These are phyloP conservation scores for Bombylius major DNA, from an alignment of 2,888 invertebrate species.

Conservation along the genomic window DNA sequence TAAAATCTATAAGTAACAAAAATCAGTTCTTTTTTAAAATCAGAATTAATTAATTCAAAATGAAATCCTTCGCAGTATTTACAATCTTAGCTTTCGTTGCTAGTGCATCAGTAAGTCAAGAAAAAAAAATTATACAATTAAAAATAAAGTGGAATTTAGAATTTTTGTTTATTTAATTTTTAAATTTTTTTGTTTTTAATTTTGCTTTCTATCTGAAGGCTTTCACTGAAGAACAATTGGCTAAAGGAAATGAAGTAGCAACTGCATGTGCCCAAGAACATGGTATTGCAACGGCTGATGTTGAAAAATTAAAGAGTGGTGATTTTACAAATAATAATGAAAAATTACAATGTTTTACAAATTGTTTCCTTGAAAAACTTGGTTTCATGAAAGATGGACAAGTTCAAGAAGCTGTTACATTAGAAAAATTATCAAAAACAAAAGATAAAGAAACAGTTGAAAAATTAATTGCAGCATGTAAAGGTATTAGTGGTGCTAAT, in stretches of 20 bases:
- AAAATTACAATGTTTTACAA: constrained; percentile 26
- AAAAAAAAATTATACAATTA: not conserved
- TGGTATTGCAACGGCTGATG: constrained; percentile 21
- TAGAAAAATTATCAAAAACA: constrained; percentile 7
- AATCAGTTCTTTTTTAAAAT: not conserved
- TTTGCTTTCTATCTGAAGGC: constrained; percentile 2
- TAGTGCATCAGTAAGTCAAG: constrained; percentile 4
- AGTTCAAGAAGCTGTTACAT: constrained; percentile 17
- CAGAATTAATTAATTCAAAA: not conserved
- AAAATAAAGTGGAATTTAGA: not conserved
- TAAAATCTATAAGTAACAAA: not conserved
- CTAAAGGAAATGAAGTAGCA: constrained; percentile 16
- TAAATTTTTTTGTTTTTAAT: not conserved
- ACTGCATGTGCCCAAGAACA: constrained; percentile 21
- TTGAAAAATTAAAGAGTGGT: constrained; percentile 18
- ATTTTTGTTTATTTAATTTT: not conserved
- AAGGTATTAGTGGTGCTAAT: constrained; percentile 1
- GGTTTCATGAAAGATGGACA: constrained; percentile 23
- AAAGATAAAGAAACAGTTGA: constrained; percentile 5
- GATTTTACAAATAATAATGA: constrained; percentile 18
- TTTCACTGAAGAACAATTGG: constrained; percentile 24
- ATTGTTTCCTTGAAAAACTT: constrained; percentile 28
- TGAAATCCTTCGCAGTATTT: constrained; percentile 7
- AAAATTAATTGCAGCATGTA: constrained; percentile 8
- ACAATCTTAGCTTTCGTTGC: not conserved